These are phyloP conservation scores for Sepiola atlantica DNA, from an alignment of 2,888 invertebrate species.

Conservation along the genomic window DNA sequence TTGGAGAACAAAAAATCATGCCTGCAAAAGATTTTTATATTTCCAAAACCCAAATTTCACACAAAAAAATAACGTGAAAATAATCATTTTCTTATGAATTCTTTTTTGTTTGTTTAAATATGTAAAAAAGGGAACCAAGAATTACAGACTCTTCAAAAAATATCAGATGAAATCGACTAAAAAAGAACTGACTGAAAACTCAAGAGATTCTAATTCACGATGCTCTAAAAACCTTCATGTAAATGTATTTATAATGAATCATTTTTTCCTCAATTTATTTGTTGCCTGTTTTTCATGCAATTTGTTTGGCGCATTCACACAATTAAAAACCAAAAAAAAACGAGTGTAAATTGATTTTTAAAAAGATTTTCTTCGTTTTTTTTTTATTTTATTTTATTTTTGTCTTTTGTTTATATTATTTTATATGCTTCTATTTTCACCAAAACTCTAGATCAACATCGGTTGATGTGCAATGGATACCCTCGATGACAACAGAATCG, in stretches of 20 bases:
- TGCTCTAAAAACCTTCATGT: neutral
- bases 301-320: neutral
- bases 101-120: neutral
- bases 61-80: neutral
- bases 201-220: neutral
- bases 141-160: neutral
- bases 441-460: no score
- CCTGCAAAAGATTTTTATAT: neutral
- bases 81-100: neutral
- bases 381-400: neutral
- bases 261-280: neutral
- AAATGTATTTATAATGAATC: neutral
- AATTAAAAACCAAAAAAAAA: neutral
- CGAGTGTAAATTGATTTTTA: constrained; percentile 19
- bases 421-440: neutral
- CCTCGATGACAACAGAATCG: no score
- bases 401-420: neutral
- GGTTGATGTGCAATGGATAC: no score
- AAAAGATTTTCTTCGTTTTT: neutral
- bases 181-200: neutral
- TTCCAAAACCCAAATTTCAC: neutral
- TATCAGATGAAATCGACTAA: neutral
- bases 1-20: neutral
- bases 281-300: constrained; percentile 6
- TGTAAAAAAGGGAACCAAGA: neutral